Base-by-base conservation (phyloP, 2,888 invertebrate genomes). In the Acanthosepion esculentum region DNA sequence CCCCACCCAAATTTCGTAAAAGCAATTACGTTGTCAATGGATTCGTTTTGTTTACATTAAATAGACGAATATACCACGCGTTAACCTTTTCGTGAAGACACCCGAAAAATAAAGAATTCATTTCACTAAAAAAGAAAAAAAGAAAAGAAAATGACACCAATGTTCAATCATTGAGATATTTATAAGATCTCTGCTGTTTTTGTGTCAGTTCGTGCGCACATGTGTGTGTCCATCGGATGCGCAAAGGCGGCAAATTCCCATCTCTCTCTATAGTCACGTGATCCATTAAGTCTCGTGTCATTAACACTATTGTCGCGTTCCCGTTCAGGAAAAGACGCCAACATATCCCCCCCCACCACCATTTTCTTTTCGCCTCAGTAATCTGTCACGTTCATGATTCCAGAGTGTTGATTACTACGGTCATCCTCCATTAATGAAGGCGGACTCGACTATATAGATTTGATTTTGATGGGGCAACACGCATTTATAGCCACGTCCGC, bases 201-300 rank as follows among this genome's bases (percentile, higher is more conserved):
- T 15, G 59, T 59, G 20, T 59, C 23, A 26, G 20, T 59, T 59
- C 59, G n/a, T 33, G 15, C 33, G 12, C 20, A 5, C 20, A 78
- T n/a, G 33, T 78, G 78, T 15, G 18, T 29, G 78, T 15, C n/a
- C 2, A 12, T 33, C n/a, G 12, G n/a, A 33, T 78, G 78, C 78
- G n/a, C 78, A 33, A 15, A 10, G 78, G 15, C 18, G n/a, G 20
- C 4, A n/a, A 78, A 78, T 78, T n/a, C n/a, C 12, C 78, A 33
- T 18, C 78, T n/a, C 78, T n/a, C 33, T 78, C 10, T 33, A n/a
- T 15, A 78, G n/a, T n/a, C 78, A 78, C 78, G n/a, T n/a, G 78
- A 78, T 78, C 78, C 78, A 78, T 78, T 78, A n/a, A 33, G n/a
- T n/a, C 78, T n/a, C n/a, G 78, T 78, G 78, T 78, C 78, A 78